Evolutionary conservation across 2,888 invertebrate genomes (phyloP).

Genomic region (Hemistola chrysoprasaria): DNA sequence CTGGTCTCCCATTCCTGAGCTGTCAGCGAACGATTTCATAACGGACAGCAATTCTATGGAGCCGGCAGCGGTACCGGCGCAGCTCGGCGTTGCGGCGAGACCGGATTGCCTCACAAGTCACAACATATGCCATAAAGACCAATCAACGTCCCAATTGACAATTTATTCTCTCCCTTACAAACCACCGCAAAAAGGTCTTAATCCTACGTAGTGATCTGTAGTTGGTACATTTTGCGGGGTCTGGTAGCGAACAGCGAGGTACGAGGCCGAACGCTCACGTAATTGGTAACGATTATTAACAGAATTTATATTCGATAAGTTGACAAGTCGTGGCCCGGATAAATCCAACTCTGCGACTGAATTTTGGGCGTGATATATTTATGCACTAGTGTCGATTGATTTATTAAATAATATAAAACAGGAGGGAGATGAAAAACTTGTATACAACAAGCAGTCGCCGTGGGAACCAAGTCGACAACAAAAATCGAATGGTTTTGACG

Average conservation of each 20-base stretch:
- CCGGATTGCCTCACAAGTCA: constrained; percentile 51
- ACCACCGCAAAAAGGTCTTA: constrained; percentile 62
- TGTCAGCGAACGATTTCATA: constrained; percentile 63
- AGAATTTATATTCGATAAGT: constrained; percentile 74
- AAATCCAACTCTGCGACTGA: constrained; percentile 38
- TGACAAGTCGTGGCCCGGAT: constrained; percentile 44
- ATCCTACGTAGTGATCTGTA: constrained; percentile 52
- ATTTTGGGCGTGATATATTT: constrained; percentile 59
- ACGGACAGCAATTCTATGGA: constrained; percentile 55
- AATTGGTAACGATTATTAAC: constrained; percentile 75
- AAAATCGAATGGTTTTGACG: constrained; percentile 21
- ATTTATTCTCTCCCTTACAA: constrained; percentile 63
- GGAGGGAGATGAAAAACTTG: constrained; percentile 25
- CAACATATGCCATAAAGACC: constrained; percentile 42
- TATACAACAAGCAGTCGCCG: constrained; percentile 19
- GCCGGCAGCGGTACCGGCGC: constrained; percentile 37
- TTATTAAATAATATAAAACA: constrained; percentile 32
- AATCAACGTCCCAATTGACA: constrained; percentile 53
- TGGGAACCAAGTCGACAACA: constrained; percentile 24
- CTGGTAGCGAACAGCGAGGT: constrained; percentile 51
- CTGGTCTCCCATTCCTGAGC: constrained; percentile 38
- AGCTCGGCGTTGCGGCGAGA: constrained; percentile 23
- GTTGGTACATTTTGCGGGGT: constrained; percentile 52
- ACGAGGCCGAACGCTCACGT: constrained; percentile 69
- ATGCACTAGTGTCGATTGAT: constrained; percentile 47